Conservation (phyloP, 2,888 invertebrate genomes). For the Luffia ferchaultella region DNA sequence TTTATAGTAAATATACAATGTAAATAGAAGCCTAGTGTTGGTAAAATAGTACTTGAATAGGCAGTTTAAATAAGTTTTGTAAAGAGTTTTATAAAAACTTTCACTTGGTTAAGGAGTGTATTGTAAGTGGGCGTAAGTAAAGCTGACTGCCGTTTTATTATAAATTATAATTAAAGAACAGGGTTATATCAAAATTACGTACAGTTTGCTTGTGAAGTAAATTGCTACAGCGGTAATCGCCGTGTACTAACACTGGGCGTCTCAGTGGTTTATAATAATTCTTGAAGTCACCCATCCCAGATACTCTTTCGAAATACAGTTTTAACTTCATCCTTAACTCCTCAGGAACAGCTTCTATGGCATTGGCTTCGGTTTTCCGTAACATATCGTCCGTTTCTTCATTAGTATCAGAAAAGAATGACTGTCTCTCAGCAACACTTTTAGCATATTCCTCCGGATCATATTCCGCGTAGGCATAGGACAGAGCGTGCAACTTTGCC, state of each 20-base stretch:
- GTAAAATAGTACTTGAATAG: no score
- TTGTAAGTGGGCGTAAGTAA: no score
- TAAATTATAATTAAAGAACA: background rate
- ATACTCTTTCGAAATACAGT: slow-evolving; percentile 2
- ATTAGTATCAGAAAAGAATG: slow-evolving; percentile 1
- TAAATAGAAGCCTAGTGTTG: no score
- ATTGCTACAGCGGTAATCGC: slow-evolving; percentile 12
- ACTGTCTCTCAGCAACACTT: slow-evolving; percentile 2
- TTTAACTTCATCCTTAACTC: slow-evolving; percentile 3
- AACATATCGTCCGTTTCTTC: slow-evolving; percentile 4
- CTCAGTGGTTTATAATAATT: slow-evolving; percentile 2
- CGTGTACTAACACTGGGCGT: slow-evolving; percentile 8
- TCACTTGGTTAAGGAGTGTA: no score
- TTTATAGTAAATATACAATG: no score
- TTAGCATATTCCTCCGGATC: slow-evolving; percentile 3
- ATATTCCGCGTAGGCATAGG: slow-evolving; percentile 7
- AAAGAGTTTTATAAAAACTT: no score
- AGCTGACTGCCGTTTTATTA: no score
- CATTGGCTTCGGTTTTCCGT: slow-evolving; percentile 2
- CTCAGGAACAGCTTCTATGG: slow-evolving; percentile 3
- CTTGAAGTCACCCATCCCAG: slow-evolving; percentile 5
- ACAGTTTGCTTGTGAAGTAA: background rate
- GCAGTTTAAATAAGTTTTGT: no score
- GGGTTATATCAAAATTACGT: background rate
- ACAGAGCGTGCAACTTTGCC: slow-evolving; percentile 13